Conservation (phyloP, 2,888 invertebrate genomes). For the Lagria hirta region DNA sequence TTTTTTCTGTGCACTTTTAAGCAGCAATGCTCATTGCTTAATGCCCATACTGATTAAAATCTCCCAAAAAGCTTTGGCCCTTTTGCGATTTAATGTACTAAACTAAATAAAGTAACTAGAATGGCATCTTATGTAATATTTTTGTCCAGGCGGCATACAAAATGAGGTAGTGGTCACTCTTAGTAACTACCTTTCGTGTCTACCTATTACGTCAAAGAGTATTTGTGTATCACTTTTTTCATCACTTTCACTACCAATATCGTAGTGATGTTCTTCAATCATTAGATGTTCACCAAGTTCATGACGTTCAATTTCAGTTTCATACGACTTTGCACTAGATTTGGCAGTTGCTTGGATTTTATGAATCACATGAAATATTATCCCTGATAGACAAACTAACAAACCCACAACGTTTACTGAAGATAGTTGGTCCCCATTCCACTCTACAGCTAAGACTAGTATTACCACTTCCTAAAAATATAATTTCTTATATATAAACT, state of each 20-base stretch:
- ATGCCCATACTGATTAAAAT: too few species aligned
- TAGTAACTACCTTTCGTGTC: conserved; percentile 46
- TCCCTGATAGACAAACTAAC: conserved; percentile 84
- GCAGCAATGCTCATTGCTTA: too few species aligned
- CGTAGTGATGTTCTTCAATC: conserved; percentile 31
- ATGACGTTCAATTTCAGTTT: conserved; percentile 36
- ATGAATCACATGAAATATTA: conserved; percentile 78
- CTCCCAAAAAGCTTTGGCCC: too few species aligned
- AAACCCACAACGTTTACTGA: conserved; percentile 83
- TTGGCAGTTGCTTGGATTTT: conserved; percentile 55
- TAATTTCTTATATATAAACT: conserved; percentile 11
- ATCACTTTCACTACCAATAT: conserved; percentile 42
- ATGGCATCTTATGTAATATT: too few species aligned
- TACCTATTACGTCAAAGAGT: conserved; percentile 56
- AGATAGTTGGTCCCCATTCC: conserved; percentile 84
- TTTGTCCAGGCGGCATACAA: too few species aligned
- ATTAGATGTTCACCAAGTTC: conserved; percentile 47
- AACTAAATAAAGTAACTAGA: too few species aligned
- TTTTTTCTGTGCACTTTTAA: too few species aligned
- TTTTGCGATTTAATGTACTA: too few species aligned
- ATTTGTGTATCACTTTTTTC: conserved; percentile 56
- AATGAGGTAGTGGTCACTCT: too few species aligned
- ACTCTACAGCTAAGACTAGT: conserved; percentile 81
- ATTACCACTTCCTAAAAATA: conserved; percentile 86
- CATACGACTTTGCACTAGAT: conserved; percentile 29